Evolutionary conservation across 2,888 invertebrate genomes (phyloP).

Genomic region (Timandra comae): DNA sequence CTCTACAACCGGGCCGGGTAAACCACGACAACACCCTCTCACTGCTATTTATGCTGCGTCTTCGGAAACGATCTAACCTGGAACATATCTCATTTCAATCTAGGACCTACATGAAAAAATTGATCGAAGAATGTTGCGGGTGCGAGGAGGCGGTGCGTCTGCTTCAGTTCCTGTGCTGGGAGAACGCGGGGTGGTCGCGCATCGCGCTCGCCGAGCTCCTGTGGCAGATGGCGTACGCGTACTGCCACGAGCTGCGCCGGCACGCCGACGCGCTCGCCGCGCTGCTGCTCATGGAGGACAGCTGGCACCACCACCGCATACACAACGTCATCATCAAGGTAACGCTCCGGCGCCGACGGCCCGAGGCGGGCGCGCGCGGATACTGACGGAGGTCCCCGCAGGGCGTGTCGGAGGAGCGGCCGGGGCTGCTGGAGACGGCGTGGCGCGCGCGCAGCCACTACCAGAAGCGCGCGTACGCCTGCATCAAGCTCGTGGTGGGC

Average conservation of each 20-base stretch:
- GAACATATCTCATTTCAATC: not conserved
- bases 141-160: constrained; percentile 94
- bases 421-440: constrained; percentile 95
- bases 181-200: constrained; percentile 95
- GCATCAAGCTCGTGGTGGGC: constrained; percentile 95
- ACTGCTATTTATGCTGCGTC: too few species aligned
- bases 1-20: constrained; percentile 88
- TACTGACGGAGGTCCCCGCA: too few species aligned
- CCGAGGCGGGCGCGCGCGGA: too few species aligned
- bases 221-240: constrained; percentile 93
- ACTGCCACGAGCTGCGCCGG: constrained; percentile 95
- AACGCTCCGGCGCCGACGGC: too few species aligned
- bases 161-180: constrained; percentile 96
- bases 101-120: constrained; percentile 89
- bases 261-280: constrained; percentile 93
- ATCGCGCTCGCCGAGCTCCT: constrained; percentile 92
- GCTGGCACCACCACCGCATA: constrained; percentile 96
- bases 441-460: constrained; percentile 94
- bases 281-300: constrained; percentile 93
- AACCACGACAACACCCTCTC: constrained; percentile 23
- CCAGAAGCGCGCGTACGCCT: constrained; percentile 97
- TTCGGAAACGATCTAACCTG: not conserved
- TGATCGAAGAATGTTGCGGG: constrained; percentile 95
- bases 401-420: constrained; percentile 80
- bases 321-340: constrained; percentile 95